Base-by-base conservation (phyloP, 2,888 invertebrate genomes). In the Archaeoteleia sp. region DNA sequence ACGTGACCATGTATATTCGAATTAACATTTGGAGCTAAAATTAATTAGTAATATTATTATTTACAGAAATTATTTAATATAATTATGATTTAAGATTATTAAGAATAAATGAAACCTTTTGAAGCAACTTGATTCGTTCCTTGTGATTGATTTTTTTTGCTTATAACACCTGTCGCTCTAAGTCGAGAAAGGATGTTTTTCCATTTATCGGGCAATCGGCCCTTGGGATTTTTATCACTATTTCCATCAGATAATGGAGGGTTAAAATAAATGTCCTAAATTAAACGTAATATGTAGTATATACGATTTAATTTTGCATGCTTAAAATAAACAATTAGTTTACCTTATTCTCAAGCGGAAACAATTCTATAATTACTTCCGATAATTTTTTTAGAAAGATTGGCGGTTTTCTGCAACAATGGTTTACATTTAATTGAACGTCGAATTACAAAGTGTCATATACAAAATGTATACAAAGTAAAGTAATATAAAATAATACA, bases 131-230 rank as follows among this genome's bases (percentile, higher is more conserved):
- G 23, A 23, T 5, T 7, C 3, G 7, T 23, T 23, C 4, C 23
- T 23, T 23, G 4, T 5, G 23, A 7, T 23, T 23, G 3, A 5
- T 23, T 23, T 23, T 3, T 40, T 40, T 40, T 40, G 8, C 23
- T 23, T 8, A 6, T 10, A 7, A 25, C 9, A 12, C 25, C 40
- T 1, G 4, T 12, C 8, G n/a, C n/a, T 29, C 43, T 13, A 25
- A 43, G 43, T 1, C 34, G 15, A 7, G 8, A 48, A 8, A 48
- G 9, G 2, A 40, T 32, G 17, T 53, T 53, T 30, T 23, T 39
- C 51, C 40, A 40, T 17, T 53, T 53, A 20, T 40, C 51, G 25
- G 51, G 40, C 7, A 53, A 17, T 37, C 25, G 32, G 6, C 51
- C 40, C 30, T 32, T 53, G 14, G 51, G 15, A 10, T 53, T 53